Evolutionary conservation across 2,797 vertebrate species (phyloP), one percentile per base, ranked within the genome.

Genomic region (Takifugu ocellatus): DNA sequence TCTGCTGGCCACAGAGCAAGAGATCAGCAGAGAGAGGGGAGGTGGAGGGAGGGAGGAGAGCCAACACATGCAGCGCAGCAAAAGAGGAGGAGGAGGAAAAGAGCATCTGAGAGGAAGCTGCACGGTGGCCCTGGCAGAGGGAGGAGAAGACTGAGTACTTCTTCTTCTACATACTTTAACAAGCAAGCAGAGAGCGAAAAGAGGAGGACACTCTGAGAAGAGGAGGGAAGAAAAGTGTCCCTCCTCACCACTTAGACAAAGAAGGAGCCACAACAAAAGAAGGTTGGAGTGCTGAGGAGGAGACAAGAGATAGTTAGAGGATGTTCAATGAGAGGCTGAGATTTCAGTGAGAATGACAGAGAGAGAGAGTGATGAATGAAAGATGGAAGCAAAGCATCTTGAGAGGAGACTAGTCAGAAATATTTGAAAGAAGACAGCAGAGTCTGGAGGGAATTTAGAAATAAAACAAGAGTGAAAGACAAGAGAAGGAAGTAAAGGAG

Each of bases 1-100:
- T 85, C 82, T 77, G 75, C 79, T 78, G 79, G 79, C 83, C 82
- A 74, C 81, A 66, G 83, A 83, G 81, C 79, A 76, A 79, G 78
- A 78, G 86, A 84, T 79, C 81, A 87, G 81, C 74, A 63, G 78
- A 78, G 76, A 72, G 72, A 70, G 72, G 36, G 58, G 66, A 72
- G 61, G 50, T 10, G 49, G 50, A 51, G 29, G 50, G 75, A 76
- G 73, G 64, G 64, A 81, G 73, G 75, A 75, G 64, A 79, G 72
- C 50, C 57, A 76, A 65, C 78, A 76, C 81, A 87, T 82, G 81
- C 79, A 81, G 84, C 74, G 72, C 73, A 83, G 75, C 69, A 43
- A 68, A 85, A 66, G 74, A 83, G 72, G 70, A 46, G 44, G 16
- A 46, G 44, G 44, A 46, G 63, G 75, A 74, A 64, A 77, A 72